Evolutionary conservation across 2,888 invertebrate species (phyloP), one percentile per base, ranked within the genome.

Genomic region (Habroteleia sp.): DNA sequence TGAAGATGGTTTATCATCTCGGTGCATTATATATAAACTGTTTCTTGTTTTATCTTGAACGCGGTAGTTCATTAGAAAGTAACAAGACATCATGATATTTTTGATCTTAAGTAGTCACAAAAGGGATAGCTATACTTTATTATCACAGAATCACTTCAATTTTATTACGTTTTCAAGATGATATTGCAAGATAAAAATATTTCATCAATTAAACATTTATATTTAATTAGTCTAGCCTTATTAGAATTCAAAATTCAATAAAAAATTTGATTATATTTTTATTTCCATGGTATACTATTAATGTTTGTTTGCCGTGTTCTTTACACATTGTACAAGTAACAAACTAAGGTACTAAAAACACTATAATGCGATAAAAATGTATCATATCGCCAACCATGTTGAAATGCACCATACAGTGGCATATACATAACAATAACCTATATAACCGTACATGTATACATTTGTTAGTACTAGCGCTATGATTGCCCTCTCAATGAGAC

Each of bases 401-500:
- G 60, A 75, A 65, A 75, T n/a, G 46, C 52, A 63, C 65, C 68
- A 69, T 27, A 54, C 52, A 33, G 52, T 52, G 44, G 44, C 46
- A 6, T 29, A 58, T 37, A 58, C 50, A 50, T 58, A 60, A 58
- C 50, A 60, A 39, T 54, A 63, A 63, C 63, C 44, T 27, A 13
- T 17, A 31, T 17, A 31, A 11, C 13, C 46, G 13, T 35, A 17
- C 27, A 41, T 23, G 54, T 11, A 23, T 37, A 42, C 17, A 6
- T 46, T 10, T 8, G 31, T 29, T 16, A 1, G 39, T 52, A 27
- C 35, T 27, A 29, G 54, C 20, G 11, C 62, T 50, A 62, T 56
- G 71, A 75, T 75, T 71, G 75, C 48, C 62, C 66, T 71, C 54
- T 71, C 75, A 75, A 71, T 66, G 75, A 68, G 75, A 60, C 66